Conservation (phyloP, 2,797 vertebrate species). For the Pygocentrus nattereri region DNA sequence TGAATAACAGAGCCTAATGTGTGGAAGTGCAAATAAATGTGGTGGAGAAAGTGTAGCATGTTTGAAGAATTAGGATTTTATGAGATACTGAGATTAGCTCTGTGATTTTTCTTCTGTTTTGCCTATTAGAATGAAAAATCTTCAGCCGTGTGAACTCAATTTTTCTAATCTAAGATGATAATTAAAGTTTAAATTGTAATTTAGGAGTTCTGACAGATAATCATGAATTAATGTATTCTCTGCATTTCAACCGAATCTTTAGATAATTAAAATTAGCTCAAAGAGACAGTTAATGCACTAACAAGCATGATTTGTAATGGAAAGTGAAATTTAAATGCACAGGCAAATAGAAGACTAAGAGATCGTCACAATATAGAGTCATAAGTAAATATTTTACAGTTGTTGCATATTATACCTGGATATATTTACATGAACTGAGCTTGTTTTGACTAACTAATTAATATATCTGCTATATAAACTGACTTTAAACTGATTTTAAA, state of each 20-base stretch:
- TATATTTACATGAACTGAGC: not conserved
- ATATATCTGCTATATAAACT: constrained; percentile 17
- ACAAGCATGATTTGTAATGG: not conserved
- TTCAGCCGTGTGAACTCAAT: constrained; percentile 1
- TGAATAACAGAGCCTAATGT: not conserved
- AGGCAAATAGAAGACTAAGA: not conserved
- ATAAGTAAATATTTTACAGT: not conserved
- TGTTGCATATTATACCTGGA: not conserved
- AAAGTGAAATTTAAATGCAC: not conserved
- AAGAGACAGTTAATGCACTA: constrained; percentile 1
- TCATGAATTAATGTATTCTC: not conserved
- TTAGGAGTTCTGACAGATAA: constrained; percentile 10
- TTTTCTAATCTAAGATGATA: constrained; percentile 18
- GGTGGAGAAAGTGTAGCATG: not conserved
- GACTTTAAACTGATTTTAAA: too few relatives aligned
- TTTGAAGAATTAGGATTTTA: not conserved
- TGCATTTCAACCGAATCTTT: not conserved
- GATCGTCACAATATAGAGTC: too few relatives aligned
- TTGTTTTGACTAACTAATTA: not conserved
- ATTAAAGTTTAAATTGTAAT: constrained; percentile 11
- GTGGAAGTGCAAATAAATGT: not conserved
- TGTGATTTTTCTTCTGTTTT: constrained; percentile 1
- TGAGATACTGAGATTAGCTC: constrained; percentile 31
- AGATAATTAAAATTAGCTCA: constrained; percentile 9
- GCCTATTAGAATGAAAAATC: constrained; percentile 20